Base-by-base conservation (phyloP, 2,113 vertebrate genomes). In the Pseudorhombus dupliciocellatus region DNA sequence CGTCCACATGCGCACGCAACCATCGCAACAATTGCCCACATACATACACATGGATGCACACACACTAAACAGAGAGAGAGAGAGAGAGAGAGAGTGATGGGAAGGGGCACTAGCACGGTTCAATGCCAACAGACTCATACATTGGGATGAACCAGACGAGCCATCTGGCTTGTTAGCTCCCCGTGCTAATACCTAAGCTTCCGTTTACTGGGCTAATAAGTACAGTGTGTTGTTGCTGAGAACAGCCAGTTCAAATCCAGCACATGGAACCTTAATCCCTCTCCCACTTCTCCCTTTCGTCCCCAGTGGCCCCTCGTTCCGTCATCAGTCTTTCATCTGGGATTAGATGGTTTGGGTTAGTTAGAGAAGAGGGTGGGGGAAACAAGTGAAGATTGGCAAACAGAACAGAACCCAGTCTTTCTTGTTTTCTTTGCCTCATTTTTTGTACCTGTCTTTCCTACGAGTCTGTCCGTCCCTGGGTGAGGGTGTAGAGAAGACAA, bases 401-500 rank as follows among this genome's bases (percentile, higher is more conserved):
- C 70, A 59, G 75, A 81, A 84, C 77, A 65, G 72, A 79, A 85
- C 77, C 75, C 84, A 83, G 84, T 61, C 75, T 63, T 72, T 84
- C 77, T 44, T 66, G 73, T 59, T 65, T 68, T 81, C 57, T 54
- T 79, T 74, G 66, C 65, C 57, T 64, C 59, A 34, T 71, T 75
- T 73, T 77, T 21, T 11, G 1, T 18, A 44, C 79, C 59, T 70
- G 74, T 71, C 42, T 62, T 66, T 73, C 64, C 68, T 56, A 26
- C n/a, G 4, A 85, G 78, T 88, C 79, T 81, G 70, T 90, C 79
- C 67, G 20, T 92, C 83, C 84, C 73, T 68, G 73, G 84, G 73
- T 90, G 88, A 89, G 84, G 90, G 80, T 89, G 91, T 91, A 90
- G 74, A 93, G 88, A 90, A 92, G 87, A 92, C 91, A 93, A 92